phyloP scores from a whole-genome alignment of 1,140 invertebrate species.

The Ephestia elutella region DNA sequence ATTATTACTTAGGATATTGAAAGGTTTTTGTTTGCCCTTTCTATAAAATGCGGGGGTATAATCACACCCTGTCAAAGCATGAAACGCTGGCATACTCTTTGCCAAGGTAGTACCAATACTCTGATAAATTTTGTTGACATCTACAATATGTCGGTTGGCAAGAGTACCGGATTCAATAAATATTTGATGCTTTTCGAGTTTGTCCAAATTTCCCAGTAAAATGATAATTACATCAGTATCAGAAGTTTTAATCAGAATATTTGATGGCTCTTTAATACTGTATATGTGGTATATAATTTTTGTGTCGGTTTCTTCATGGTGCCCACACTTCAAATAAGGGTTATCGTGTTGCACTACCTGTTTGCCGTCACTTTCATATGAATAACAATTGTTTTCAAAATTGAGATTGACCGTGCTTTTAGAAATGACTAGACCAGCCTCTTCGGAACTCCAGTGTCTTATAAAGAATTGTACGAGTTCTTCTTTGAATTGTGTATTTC shows the following conservation, averaged over 20 bases:
- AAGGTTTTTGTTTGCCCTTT: slow-evolving; percentile 18
- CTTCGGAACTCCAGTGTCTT: slow-evolving; percentile 18
- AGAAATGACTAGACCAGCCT: slow-evolving; percentile 18
- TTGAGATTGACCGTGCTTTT: slow-evolving; percentile 19
- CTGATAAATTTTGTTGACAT: too few species aligned
- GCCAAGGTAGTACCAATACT: too few species aligned
- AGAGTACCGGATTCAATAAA: too few species aligned
- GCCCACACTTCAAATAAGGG: slow-evolving; percentile 9
- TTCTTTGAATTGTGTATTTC: slow-evolving; percentile 34
- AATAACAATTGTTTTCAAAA: slow-evolving; percentile 17
- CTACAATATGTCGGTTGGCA: too few species aligned
- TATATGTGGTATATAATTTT: slow-evolving; percentile 41
- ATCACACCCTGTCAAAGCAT: slow-evolving; percentile 20
- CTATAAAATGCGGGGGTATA: slow-evolving; percentile 17
- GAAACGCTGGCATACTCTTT: slow-evolving; percentile 22
- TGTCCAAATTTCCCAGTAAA: slow-evolving; percentile 21
- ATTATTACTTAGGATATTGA: slow-evolving; percentile 13
- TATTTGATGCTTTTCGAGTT: too few species aligned
- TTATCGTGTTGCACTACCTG: neutral
- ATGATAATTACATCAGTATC: slow-evolving; percentile 34
- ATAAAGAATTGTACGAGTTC: slow-evolving; percentile 33
- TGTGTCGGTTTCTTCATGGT: slow-evolving; percentile 44
- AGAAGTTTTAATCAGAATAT: slow-evolving; percentile 23
- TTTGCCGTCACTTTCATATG: slow-evolving; percentile 8
- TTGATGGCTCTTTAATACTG: slow-evolving; percentile 22